phyloP scores from a whole-genome alignment of 2,888 invertebrate genomes.

The Thera britannica region DNA sequence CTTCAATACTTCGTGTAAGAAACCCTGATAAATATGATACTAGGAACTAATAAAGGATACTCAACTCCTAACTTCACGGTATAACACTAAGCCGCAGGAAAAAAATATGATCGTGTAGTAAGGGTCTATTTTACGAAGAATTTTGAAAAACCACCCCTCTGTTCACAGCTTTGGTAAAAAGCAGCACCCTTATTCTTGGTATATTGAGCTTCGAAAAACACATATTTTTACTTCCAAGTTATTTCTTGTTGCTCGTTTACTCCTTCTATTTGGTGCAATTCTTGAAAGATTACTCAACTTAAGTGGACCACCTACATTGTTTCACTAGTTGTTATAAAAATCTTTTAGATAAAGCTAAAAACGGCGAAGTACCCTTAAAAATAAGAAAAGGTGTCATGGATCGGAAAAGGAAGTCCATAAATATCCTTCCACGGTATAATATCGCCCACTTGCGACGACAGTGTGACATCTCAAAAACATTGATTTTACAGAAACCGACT shows the following conservation, averaged over 20 bases:
- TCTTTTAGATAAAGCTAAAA: too few species aligned
- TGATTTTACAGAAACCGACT: too few species aligned
- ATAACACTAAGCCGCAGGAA: slow-evolving; percentile 21
- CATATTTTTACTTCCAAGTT: too few species aligned
- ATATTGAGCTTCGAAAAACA: not conserved
- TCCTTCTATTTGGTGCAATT: too few species aligned
- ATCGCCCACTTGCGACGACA: too few species aligned
- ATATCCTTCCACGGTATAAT: slow-evolving; percentile 6
- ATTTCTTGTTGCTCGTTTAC: too few species aligned
- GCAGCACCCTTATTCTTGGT: slow-evolving; percentile 6
- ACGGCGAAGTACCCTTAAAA: too few species aligned
- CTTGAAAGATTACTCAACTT: too few species aligned
- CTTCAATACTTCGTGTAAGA: not conserved
- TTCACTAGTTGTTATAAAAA: too few species aligned
- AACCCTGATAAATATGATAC: slow-evolving; percentile 5
- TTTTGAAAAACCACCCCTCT: slow-evolving; percentile 25
- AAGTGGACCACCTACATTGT: too few species aligned
- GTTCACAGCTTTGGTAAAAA: slow-evolving; percentile 15
- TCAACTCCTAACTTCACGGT: slow-evolving; percentile 7
- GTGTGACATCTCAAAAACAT: too few species aligned
- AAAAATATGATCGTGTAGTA: slow-evolving; percentile 13
- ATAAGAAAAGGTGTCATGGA: not conserved
- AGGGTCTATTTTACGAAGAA: slow-evolving; percentile 17
- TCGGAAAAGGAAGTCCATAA: slow-evolving; percentile 11
- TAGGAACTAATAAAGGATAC: slow-evolving; percentile 17